Evolutionary conservation across 2,888 invertebrate species (phyloP), one percentile per base, ranked within the genome.

Genomic region (Volucella zonaria): DNA sequence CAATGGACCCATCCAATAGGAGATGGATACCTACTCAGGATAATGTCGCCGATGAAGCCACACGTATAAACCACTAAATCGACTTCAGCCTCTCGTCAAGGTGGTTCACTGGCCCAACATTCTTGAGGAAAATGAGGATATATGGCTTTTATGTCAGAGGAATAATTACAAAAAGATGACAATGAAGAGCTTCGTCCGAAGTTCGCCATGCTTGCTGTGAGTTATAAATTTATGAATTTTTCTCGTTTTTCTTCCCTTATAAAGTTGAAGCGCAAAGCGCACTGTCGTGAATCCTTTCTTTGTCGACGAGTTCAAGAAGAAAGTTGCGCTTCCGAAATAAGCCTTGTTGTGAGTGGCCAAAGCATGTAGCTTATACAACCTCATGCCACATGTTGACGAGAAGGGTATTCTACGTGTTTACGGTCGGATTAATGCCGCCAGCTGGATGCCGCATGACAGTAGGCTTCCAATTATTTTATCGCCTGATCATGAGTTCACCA

Each of bases 21-120:
- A 76, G 76, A 42, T 88, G 87, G 80, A 23, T 70, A 14, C 56
- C 31, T 15, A 70, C 40, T n/a, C n/a, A 70, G 23, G 40, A 11
- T n/a, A 67, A 67, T n/a, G 67, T 47, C 12, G 67, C 52, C 31
- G 67, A 52, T 47, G 18, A 67, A 14, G 67, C 67, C 10, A 87
- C 87, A 43, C 31, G 61, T 18, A 11, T n/a, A 47, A 11, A 47
- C 47, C n/a, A n/a, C 47, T 3, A 47, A 47, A n/a, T 47, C 11
- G 47, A 47, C n/a, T 47, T 47, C 47, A n/a, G n/a, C 2, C 12
- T 47, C 47, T n/a, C 12, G 1, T 23, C 18, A 23, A 23, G 18
- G 2, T 52, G 6, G 6, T 8, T n/a, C n/a, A 15, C 0, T 18
- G 6, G n/a, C 10, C 52, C 11, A 10, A 14, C 9, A 14, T 52